These are phyloP conservation scores for Hydrotaea cyrtoneurina DNA, from an alignment of 2,888 invertebrate species.

Conservation along the genomic window DNA sequence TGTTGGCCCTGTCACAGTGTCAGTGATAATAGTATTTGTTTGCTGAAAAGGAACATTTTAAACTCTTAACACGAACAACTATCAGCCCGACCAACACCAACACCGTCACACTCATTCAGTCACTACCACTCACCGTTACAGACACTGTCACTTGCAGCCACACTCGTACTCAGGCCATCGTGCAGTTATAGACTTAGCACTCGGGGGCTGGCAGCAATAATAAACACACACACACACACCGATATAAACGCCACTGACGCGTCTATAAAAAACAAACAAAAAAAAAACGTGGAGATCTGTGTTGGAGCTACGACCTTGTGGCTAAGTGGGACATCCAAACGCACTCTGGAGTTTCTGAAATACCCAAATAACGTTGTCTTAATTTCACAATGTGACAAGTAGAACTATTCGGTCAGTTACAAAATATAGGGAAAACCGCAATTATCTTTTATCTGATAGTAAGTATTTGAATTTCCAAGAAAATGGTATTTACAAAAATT, in stretches of 20 bases:
- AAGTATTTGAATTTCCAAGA: too few relatives aligned
- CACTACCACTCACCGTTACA: neutral
- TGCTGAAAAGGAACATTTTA: conserved; percentile 19
- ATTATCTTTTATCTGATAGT: too few relatives aligned
- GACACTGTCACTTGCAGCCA: conserved; percentile 1
- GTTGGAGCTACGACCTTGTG: too few relatives aligned
- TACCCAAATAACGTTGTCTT: too few relatives aligned
- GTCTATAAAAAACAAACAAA: too few relatives aligned
- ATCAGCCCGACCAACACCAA: neutral
- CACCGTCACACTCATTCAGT: neutral
- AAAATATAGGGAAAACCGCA: too few relatives aligned
- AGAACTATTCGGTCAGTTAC: too few relatives aligned
- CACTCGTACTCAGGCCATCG: neutral
- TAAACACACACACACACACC: neutral
- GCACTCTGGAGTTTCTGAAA: neutral
- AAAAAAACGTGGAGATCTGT: too few relatives aligned
- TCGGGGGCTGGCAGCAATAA: neutral
- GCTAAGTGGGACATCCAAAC: too few relatives aligned
- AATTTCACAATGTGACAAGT: too few relatives aligned
- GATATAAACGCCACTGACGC: neutral
- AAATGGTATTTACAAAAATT: too few relatives aligned
- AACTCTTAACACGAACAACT: neutral
- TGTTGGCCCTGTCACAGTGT: conserved; percentile 19
- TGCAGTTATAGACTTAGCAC: conserved; percentile 22
- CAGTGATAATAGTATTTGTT: conserved; percentile 25